Conservation (phyloP, 2,797 vertebrate genomes). For the Melanotaenia maccullochi region DNA sequence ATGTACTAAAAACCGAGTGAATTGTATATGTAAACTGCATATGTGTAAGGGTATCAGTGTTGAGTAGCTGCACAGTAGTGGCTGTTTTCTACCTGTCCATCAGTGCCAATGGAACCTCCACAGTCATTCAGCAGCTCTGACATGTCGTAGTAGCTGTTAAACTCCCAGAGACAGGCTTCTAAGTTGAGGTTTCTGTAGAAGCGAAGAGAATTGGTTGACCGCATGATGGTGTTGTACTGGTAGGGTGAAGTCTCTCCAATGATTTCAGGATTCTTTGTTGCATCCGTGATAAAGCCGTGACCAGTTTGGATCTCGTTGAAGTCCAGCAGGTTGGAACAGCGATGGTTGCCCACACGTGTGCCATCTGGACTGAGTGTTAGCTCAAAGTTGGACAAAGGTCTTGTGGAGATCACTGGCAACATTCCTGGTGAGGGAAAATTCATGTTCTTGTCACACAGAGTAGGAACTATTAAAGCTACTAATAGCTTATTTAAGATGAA, state of each 20-base stretch:
- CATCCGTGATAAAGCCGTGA: constrained; percentile 87
- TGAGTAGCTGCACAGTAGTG: neutral
- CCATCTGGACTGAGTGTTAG: constrained; percentile 87
- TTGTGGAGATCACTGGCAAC: constrained; percentile 88
- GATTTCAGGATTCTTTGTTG: constrained; percentile 86
- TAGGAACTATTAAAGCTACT: neutral
- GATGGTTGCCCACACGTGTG: constrained; percentile 87
- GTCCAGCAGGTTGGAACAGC: constrained; percentile 89
- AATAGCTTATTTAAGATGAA: neutral
- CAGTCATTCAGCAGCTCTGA: constrained; percentile 88
- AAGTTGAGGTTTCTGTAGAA: constrained; percentile 90
- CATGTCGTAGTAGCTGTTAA: constrained; percentile 88
- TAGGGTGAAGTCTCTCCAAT: constrained; percentile 87
- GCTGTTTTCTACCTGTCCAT: constrained; percentile 82
- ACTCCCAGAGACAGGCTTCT: constrained; percentile 89
- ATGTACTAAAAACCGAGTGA: neutral
- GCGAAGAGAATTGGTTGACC: constrained; percentile 83
- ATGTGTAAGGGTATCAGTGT: neutral
- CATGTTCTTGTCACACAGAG: neutral
- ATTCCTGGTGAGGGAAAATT: constrained; percentile 76
- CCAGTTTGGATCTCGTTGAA: constrained; percentile 89
- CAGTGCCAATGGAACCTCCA: constrained; percentile 85
- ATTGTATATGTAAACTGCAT: neutral
- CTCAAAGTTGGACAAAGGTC: constrained; percentile 87
- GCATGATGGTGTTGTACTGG: constrained; percentile 82